Evolutionary conservation across 2,888 invertebrate species (phyloP), one percentile per base, ranked within the genome.

Genomic region (Helicoverpa assulta): DNA sequence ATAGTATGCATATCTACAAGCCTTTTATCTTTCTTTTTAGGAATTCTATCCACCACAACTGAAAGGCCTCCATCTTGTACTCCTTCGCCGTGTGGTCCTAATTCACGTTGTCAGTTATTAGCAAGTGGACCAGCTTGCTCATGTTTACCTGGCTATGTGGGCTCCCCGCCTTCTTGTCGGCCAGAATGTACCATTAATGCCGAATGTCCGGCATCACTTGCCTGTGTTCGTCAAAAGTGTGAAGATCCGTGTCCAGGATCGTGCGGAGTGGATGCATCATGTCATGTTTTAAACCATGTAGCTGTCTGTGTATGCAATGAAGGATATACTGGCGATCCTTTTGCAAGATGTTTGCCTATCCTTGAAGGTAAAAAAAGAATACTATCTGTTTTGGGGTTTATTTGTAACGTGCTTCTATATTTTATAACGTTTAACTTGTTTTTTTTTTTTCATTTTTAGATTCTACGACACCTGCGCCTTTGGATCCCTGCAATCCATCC

Each of bases 21-120:
- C 12, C n/a, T 40, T 8, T 0, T 21, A 3, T 26, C 7, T 66
- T 78, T 63, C 19, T 74, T 72, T 89, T 91, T 71, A 92, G 93
- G 89, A 81, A 92, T 93, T 74, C 90, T 87, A 83, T 81, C 92
- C 67, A 90, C 92, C 67, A 90, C 94, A 62, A 97, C 97, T 0
- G 97, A 97, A 88, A 95, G 96, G 70, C 97, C 97, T 76, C 98
- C 98, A 74, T 97, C 97, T 21, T 98, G 98, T 88, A 96, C 96
- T 37, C 98, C 98, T 59, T 98, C 98, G 26, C 98, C 98, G 0
- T 98, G 98, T 86, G 98, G 98, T 21, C 97, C 98, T 1, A 98
- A 98, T 90, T 97, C 98, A 0, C 97, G 97, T 72, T 98, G 98
- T 85, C 97, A 97, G 88, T 95, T 98, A 75, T 95, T 97, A 76